A percentile compares a stretch with the other conserved stretches of the same genome.
These are phyloP conservation scores for Tolypeutes matacus DNA, from an alignment of 2,797 vertebrate species.

Conservation along the genomic window DNA sequence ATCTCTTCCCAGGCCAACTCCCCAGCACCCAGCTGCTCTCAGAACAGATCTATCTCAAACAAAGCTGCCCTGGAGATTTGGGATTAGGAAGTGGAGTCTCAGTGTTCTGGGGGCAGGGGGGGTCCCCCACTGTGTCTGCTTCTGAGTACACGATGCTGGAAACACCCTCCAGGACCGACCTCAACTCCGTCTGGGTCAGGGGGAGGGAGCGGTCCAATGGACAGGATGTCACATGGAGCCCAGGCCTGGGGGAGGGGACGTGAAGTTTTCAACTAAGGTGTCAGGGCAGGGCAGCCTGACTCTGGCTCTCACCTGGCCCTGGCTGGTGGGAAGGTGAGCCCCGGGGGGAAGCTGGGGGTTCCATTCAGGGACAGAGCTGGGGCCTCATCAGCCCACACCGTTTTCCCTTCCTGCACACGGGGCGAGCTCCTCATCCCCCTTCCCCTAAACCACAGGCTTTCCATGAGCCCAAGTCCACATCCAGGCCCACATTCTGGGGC, in stretches of 20 bases:
- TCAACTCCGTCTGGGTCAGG: neutral
- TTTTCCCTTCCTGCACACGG: too few relatives aligned
- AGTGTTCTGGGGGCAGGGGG: neutral
- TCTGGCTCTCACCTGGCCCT: neutral
- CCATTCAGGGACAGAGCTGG: neutral
- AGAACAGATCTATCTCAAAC: neutral
- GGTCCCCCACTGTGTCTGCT: neutral
- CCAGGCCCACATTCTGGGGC: neutral
- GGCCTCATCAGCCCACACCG: too few relatives aligned
- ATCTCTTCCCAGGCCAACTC: too few relatives aligned
- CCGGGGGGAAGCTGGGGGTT: neutral
- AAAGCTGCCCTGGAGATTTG: neutral
- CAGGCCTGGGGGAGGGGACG: neutral
- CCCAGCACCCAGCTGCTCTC: neutral
- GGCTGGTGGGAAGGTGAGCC: neutral
- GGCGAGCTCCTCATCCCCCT: neutral
- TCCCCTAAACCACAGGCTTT: neutral
- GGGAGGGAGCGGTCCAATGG: too few relatives aligned
- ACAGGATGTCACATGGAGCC: neutral
- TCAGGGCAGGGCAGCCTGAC: neutral
- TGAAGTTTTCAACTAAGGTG: too few relatives aligned
- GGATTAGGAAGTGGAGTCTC: neutral
- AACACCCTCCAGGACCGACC: neutral
- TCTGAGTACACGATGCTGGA: neutral
- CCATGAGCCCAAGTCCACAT: fast-evolving